Evolutionary conservation across 2,797 vertebrate species (phyloP).

Genomic region (Halcyon chelicuti): DNA sequence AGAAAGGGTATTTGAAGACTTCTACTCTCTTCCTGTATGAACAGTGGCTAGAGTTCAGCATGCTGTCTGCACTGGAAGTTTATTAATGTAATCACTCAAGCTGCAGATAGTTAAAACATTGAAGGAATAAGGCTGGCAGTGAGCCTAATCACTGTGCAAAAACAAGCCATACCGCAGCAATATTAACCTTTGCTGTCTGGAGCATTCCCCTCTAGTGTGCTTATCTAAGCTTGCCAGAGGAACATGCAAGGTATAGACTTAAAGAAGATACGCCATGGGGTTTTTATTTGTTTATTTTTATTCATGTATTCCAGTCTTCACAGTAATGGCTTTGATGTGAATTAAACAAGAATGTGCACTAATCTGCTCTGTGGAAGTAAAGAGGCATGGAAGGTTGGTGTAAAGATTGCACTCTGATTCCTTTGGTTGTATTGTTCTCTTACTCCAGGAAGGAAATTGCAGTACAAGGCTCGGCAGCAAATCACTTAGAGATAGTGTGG

Average conservation of each 20-base stretch:
- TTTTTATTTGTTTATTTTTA: not conserved
- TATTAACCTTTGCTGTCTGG: not conserved
- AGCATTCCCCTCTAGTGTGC: not conserved
- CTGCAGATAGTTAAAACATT: conserved; percentile 13
- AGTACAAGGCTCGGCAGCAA: not conserved
- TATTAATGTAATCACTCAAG: conserved; percentile 36
- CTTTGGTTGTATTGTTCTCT: not conserved
- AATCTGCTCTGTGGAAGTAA: not conserved
- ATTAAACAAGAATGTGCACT: not conserved
- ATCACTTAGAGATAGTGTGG: not conserved
- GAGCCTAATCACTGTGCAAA: not conserved
- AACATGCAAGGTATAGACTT: not conserved
- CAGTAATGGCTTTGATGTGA: not conserved
- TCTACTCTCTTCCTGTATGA: not conserved
- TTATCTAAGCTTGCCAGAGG: not conserved
- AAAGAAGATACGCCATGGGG: not conserved
- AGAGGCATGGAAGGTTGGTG: not conserved
- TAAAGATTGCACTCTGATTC: not conserved
- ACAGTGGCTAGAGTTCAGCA: not conserved
- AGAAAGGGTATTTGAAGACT: not conserved
- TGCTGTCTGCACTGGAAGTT: conserved; percentile 5
- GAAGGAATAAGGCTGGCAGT: conserved; percentile 14
- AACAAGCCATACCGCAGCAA: not conserved
- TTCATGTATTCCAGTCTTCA: not conserved
- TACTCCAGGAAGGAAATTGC: not conserved